These are phyloP conservation scores for Rhynchonema sp. DNA, from an alignment of 2,888 invertebrate species.

Conservation along the genomic window DNA sequence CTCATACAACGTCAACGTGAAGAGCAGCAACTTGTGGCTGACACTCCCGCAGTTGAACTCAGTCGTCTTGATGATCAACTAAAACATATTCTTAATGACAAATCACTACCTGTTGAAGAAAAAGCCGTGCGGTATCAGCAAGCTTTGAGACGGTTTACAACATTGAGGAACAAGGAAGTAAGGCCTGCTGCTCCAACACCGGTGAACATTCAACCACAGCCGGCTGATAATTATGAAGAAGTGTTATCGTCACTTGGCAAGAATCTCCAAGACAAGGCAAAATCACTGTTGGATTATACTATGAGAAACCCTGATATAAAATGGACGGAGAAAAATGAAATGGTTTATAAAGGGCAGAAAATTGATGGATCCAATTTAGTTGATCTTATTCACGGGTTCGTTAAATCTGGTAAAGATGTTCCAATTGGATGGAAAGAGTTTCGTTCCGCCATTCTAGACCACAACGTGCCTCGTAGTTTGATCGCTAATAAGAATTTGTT, in stretches of 20 bases:
- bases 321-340: neutral
- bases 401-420: too few species aligned
- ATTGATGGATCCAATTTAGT: neutral
- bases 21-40: neutral
- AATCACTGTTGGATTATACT: too few species aligned
- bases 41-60: neutral
- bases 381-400: neutral
- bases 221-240: too few species aligned
- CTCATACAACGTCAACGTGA: neutral
- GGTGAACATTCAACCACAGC: too few species aligned
- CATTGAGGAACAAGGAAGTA: neutral
- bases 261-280: neutral
- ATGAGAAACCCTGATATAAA: neutral
- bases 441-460: neutral
- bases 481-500: neutral
- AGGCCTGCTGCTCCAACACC: too few species aligned
- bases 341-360: neutral
- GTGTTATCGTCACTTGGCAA: too few species aligned
- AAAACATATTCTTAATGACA: neutral
- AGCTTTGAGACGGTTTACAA: too few species aligned
- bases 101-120: neutral
- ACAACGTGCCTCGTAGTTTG: neutral
- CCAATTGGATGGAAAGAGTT: neutral
- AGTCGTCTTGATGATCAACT: neutral
- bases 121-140: neutral